Evolutionary conservation across 1,140 invertebrate species (phyloP).

Genomic region (Liolophura sinensis): DNA sequence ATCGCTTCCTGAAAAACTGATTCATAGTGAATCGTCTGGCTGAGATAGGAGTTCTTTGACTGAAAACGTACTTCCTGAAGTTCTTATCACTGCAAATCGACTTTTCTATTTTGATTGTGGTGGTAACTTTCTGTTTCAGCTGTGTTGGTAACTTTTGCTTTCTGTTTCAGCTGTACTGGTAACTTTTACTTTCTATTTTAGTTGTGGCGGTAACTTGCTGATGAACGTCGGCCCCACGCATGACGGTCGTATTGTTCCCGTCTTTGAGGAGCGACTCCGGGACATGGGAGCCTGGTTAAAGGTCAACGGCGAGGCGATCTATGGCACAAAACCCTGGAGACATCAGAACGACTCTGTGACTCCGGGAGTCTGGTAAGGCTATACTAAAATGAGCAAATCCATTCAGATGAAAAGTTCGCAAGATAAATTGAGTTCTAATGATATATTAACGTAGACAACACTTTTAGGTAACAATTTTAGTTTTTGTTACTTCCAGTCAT

Average conservation of each 20-base stretch:
- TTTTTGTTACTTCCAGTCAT: no score
- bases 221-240: conserved; percentile 90
- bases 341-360: conserved; percentile 81
- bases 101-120: background rate
- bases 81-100: no score
- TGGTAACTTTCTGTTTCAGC: no score
- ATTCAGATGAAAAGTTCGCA: no score
- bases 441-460: no score
- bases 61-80: no score
- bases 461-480: no score
- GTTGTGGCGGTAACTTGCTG: conserved; percentile 85
- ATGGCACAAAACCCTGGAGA: conserved; percentile 70
- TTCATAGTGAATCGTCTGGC: no score
- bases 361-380: conserved; percentile 63
- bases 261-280: conserved; percentile 84
- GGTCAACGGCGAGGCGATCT: conserved; percentile 88
- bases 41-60: no score
- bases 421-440: no score
- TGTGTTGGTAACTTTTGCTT: background rate
- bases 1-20: no score
- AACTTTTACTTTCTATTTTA: conserved; percentile 42
- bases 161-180: background rate
- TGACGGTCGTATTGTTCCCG: conserved; percentile 82
- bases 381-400: background rate
- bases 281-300: conserved; percentile 72